A percentile compares a stretch with the other conserved stretches of the same genome.
Conservation (phyloP, 2,888 invertebrate species). For the Dasypolia templi region DNA sequence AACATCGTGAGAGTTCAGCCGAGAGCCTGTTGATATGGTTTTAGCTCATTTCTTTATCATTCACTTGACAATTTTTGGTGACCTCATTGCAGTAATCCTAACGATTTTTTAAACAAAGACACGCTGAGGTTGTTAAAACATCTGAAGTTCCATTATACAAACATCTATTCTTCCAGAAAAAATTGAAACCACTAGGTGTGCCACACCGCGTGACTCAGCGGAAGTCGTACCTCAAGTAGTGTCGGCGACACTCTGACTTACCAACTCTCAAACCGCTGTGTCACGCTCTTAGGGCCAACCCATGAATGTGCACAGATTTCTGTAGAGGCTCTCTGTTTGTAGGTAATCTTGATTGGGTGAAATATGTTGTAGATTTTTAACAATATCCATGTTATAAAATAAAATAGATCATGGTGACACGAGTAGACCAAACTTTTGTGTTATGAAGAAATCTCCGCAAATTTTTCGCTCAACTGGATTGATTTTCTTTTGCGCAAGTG, state of each 20-base stretch:
- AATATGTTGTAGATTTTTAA: background rate
- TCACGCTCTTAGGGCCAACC: conserved; percentile 60
- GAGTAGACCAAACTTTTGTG: too few species aligned
- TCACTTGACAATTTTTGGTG: too few species aligned
- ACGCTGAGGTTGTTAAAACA: background rate
- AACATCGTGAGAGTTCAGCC: background rate
- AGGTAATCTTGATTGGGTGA: conserved; percentile 36
- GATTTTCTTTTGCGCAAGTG: too few species aligned
- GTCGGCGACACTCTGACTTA: conserved; percentile 76
- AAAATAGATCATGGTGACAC: background rate
- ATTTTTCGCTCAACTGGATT: too few species aligned
- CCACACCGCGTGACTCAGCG: conserved; percentile 73
- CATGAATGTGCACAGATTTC: conserved; percentile 53
- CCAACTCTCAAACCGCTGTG: conserved; percentile 70
- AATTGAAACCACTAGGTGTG: conserved; percentile 60
- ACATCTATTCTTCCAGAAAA: background rate
- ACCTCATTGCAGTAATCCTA: background rate
- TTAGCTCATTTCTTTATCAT: background rate
- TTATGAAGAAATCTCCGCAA: too few species aligned
- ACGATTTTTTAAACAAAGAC: background rate
- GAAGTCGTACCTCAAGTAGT: conserved; percentile 70
- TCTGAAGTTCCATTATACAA: background rate
- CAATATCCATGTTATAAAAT: background rate
- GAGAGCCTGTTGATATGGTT: background rate
- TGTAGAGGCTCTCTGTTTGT: conserved; percentile 26